Percentiles rank a stretch among this genome's conserved stretches.
Conservation (phyloP, 2,888 invertebrate genomes). For the Apoda limacodes region DNA sequence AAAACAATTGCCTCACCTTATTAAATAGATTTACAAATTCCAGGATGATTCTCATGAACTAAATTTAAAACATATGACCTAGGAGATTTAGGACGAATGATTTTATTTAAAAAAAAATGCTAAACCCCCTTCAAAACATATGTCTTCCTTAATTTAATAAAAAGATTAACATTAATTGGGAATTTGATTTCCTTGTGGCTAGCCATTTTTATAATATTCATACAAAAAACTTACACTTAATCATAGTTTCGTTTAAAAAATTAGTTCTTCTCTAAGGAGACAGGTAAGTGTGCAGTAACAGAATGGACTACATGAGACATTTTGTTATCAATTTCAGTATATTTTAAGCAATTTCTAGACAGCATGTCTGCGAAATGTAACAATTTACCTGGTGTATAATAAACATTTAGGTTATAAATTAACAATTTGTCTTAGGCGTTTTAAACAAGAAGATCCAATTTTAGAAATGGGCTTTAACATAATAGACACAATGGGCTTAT, state of each 20-base stretch:
- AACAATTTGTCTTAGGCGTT: too few species aligned
- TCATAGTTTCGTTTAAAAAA: slow-evolving; percentile 8
- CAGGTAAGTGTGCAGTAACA: slow-evolving; percentile 10
- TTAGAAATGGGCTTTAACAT: too few species aligned
- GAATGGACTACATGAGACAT: slow-evolving; percentile 12
- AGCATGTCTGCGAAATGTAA: too few species aligned
- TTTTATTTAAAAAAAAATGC: slow-evolving; percentile 6
- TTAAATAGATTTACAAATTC: slow-evolving; percentile 5
- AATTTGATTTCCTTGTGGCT: slow-evolving; percentile 9
- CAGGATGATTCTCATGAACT: slow-evolving; percentile 8
- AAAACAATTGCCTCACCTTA: too few species aligned
- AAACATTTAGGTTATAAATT: too few species aligned
- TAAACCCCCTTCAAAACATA: slow-evolving; percentile 8
- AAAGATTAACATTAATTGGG: slow-evolving; percentile 3
- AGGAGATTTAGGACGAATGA: slow-evolving; percentile 5
- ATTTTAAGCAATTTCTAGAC: too few species aligned
- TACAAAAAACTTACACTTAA: slow-evolving; percentile 4
- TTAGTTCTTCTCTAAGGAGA: slow-evolving; percentile 10
- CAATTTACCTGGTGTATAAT: too few species aligned
- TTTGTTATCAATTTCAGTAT: slow-evolving; percentile 12
- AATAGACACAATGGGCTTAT: too few species aligned
- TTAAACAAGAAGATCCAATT: too few species aligned
- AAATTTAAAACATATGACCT: slow-evolving; percentile 6
- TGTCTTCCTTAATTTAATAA: slow-evolving; percentile 6
- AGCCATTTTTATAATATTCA: slow-evolving; percentile 10